Base-by-base conservation (phyloP, 2,888 invertebrate genomes). In the Melieria crassipennis region DNA sequence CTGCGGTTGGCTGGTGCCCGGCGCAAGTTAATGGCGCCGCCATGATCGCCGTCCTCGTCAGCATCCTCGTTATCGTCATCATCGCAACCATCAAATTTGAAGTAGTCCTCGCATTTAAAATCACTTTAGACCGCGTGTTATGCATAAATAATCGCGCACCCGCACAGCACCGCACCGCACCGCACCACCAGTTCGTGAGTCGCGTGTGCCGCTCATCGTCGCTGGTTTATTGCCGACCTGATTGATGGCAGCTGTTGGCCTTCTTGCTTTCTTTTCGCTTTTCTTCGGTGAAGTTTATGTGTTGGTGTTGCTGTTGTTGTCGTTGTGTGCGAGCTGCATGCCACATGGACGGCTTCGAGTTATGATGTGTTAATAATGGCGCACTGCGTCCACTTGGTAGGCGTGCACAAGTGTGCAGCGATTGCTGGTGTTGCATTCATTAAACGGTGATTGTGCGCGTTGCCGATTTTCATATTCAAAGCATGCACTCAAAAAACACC, bases 361-460 rank as follows among this genome's bases (percentile, higher is more conserved):
- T 83, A 83, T 83, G 84, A 83, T 79, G 83, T 83, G 84, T 80
- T 83, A 82, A 83, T 83, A 82, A 83, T 80, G 83, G 79, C 81
- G 80, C 81, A 81, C 80, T 79, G 79, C 79, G 77, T 70, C 78
- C 75, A 70, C 77, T 67, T 75, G 77, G 79, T 77, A 80, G 83
- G 82, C 83, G 83, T 82, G 78, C 67, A 66, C 66, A 42, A 66
- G 50, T 57, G 13, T 69, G 46, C 13, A 47, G 69, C 30, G 11
- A 9, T 30, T 56, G 9, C 56, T 46, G 62, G 42, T 43, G 58
- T 58, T 66, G 66, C 66, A 66, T 66, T 66, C 66, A 66, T 66
- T 66, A 66, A 66, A 66, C n/a, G 43, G 66, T 60, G 66, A 66
- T 66, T 66, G 66, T 58, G 30, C 2, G 30, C 30, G 30, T 30